These are phyloP conservation scores for Bimastos eiseni DNA, from an alignment of 2,888 invertebrate genomes.

Conservation along the genomic window DNA sequence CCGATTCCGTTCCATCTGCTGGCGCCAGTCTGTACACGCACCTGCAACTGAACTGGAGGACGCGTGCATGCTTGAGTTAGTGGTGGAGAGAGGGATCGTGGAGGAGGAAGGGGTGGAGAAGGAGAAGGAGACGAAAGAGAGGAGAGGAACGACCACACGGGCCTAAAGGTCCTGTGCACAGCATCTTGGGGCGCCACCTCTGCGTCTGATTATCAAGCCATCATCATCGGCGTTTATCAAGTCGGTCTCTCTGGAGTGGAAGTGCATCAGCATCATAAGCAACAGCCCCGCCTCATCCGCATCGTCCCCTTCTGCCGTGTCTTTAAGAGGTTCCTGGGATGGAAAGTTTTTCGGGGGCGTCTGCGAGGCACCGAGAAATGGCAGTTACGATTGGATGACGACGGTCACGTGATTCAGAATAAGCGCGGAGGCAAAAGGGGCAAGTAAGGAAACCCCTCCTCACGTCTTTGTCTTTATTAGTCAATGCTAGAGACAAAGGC, in stretches of 20 bases:
- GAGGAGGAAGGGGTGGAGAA: slow-evolving; percentile 13
- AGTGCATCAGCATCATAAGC: neutral
- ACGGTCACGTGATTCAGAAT: neutral
- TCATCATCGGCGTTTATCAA: neutral
- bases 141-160: neutral
- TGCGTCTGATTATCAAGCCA: neutral
- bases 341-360: neutral
- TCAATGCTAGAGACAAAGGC: too few species aligned
- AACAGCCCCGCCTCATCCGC: neutral
- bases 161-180: neutral
- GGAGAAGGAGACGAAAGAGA: neutral
- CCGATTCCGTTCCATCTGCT: neutral
- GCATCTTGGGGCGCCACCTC: neutral
- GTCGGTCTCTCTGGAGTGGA: neutral
- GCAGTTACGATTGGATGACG: neutral
- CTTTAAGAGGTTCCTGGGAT: neutral
- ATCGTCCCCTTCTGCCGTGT: neutral
- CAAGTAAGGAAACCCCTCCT: neutral
- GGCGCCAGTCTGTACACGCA: neutral
- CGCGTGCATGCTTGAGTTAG: neutral
- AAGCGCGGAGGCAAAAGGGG: neutral
- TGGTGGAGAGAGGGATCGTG: neutral
- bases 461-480: neutral
- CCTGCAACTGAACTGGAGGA: slow-evolving; percentile 1
- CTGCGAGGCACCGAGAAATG: neutral